These are phyloP conservation scores for Amblyopsis rosae DNA, from an alignment of 2,113 vertebrate genomes.

Conservation along the genomic window DNA sequence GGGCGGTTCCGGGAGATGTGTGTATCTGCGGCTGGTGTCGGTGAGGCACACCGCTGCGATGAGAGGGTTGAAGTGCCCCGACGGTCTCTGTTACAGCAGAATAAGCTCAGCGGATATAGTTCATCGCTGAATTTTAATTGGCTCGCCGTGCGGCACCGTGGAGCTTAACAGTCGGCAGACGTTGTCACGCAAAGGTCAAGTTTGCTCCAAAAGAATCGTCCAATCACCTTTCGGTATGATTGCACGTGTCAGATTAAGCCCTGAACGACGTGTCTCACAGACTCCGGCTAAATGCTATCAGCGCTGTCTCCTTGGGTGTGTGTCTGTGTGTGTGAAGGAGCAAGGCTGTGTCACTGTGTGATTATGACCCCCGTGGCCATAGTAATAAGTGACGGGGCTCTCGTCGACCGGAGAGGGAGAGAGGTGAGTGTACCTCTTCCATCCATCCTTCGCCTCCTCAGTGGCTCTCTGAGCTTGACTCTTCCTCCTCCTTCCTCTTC, in stretches of 20 bases:
- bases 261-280: neutral
- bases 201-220: neutral
- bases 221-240: neutral
- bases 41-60: neutral
- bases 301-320: conserved; percentile 2
- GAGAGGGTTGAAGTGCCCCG: neutral
- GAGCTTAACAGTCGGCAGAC: neutral
- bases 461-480: neutral
- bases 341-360: neutral
- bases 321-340: neutral
- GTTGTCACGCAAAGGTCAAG: conserved; percentile 4
- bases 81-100: neutral
- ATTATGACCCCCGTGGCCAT: conserved; percentile 1
- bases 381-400: conserved; percentile 6
- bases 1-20: too few species aligned
- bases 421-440: neutral
- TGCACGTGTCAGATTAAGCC: neutral
- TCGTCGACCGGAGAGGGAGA: neutral
- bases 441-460: neutral
- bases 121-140: neutral
- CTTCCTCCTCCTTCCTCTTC: neutral
- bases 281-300: neutral
- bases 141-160: neutral
- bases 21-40: too few species aligned
- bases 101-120: neutral